These are phyloP conservation scores for Idaea dimidiata DNA, from an alignment of 2,888 invertebrate genomes.

Conservation along the genomic window DNA sequence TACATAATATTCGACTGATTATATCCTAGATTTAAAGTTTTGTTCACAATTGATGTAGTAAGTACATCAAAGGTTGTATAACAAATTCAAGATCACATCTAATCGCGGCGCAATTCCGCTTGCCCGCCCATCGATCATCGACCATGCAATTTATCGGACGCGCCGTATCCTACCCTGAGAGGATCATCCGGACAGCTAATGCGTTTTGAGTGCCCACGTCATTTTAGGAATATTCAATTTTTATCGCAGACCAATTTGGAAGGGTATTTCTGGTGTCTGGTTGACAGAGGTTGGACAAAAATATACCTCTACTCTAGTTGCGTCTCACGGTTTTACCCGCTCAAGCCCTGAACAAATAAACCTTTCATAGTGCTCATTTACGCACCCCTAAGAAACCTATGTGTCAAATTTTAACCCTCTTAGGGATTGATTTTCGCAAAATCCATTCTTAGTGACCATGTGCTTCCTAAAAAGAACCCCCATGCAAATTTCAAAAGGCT, in stretches of 20 bases:
- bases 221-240: conserved; percentile 42
- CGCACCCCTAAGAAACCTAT: too few relatives aligned
- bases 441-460: too few relatives aligned
- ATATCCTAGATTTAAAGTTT: neutral
- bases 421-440: too few relatives aligned
- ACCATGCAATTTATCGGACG: conserved; percentile 54
- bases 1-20: neutral
- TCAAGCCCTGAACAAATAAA: too few relatives aligned
- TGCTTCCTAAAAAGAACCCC: too few relatives aligned
- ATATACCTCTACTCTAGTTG: neutral
- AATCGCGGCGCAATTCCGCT: conserved; percentile 48
- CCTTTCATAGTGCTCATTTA: too few relatives aligned
- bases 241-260: conserved; percentile 26
- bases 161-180: conserved; percentile 53
- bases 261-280: conserved; percentile 10
- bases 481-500: too few relatives aligned
- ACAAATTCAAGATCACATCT: conserved; percentile 19
- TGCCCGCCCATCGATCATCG: conserved; percentile 62
- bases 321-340: too few relatives aligned
- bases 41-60: neutral
- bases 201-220: conserved; percentile 40
- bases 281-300: conserved; percentile 3
- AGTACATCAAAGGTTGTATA: neutral
- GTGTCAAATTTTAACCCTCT: too few relatives aligned
- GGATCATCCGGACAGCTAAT: conserved; percentile 58